phyloP scores from a whole-genome alignment of 2,797 vertebrate genomes.

The Parambassis ranga region DNA sequence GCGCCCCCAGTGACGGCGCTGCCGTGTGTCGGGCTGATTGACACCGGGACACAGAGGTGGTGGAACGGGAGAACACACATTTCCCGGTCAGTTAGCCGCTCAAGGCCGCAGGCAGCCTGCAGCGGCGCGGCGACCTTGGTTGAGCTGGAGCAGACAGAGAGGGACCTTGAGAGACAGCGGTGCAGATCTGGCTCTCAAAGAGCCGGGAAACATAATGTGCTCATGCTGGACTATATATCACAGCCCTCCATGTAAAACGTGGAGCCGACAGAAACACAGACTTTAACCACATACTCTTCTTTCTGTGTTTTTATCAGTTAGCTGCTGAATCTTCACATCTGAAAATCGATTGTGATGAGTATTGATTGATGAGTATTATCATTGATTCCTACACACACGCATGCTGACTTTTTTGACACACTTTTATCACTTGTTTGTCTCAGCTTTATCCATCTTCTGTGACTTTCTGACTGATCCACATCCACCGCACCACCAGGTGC shows the following conservation, averaged over 20 bases:
- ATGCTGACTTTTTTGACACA: too few species aligned
- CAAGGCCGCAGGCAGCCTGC: slow-evolving; percentile 70
- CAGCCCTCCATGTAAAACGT: slow-evolving; percentile 28
- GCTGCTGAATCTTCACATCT: too few species aligned
- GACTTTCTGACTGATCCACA: too few species aligned
- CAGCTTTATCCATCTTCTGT: too few species aligned
- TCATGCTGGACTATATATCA: slow-evolving; percentile 69
- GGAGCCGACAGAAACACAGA: slow-evolving; percentile 15
- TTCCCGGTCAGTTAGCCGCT: slow-evolving; percentile 77
- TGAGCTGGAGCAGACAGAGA: slow-evolving; percentile 65
- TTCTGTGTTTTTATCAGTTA: not conserved
- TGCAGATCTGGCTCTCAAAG: slow-evolving; percentile 64
- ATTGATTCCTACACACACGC: too few species aligned
- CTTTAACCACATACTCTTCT: slow-evolving; percentile 19
- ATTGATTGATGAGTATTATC: too few species aligned
- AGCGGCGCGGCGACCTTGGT: slow-evolving; percentile 68
- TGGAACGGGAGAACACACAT: slow-evolving; percentile 71
- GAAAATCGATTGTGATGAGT: too few species aligned
- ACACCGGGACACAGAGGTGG: slow-evolving; percentile 57
- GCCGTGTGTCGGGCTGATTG: slow-evolving; percentile 61
- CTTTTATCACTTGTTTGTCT: too few species aligned
- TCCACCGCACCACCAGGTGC: too few species aligned
- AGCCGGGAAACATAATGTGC: slow-evolving; percentile 65
- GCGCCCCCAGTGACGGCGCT: slow-evolving; percentile 44
- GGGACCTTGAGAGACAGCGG: slow-evolving; percentile 70